A percentile compares a stretch with the other conserved stretches of the same genome.
Evolutionary conservation across 2,888 invertebrate genomes (phyloP).

Genomic region (Orthonevra nobilis): DNA sequence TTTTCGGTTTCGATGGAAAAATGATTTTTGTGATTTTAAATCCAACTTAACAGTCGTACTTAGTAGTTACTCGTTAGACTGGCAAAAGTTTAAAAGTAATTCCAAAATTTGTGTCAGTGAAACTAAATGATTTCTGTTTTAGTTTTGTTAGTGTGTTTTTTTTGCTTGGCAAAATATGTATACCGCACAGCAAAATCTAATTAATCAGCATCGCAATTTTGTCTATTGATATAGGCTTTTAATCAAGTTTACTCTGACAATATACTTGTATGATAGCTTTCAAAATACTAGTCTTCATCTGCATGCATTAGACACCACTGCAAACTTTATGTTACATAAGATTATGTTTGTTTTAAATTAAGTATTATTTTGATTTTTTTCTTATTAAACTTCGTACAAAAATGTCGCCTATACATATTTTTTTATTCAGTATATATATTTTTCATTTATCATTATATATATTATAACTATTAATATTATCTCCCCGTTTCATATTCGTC

Average conservation of each 20-base stretch:
- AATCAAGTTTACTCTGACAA: conserved; percentile 46
- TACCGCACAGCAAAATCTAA: background rate
- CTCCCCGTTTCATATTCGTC: conserved; percentile 26
- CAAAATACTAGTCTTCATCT: conserved; percentile 53
- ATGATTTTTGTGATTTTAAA: too few relatives aligned
- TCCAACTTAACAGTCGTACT: too few relatives aligned
- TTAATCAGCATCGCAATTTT: conserved; percentile 34
- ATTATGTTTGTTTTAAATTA: conserved; percentile 58
- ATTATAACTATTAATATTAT: conserved; percentile 54
- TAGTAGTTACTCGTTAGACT: too few relatives aligned
- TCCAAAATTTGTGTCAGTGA: too few relatives aligned
- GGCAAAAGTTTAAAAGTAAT: too few relatives aligned
- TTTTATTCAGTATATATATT: conserved; percentile 58
- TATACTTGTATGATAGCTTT: conserved; percentile 38
- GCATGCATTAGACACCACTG: conserved; percentile 60
- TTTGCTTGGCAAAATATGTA: too few relatives aligned
- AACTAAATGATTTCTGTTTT: too few relatives aligned
- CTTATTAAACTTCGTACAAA: conserved; percentile 70
- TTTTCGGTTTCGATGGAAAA: too few relatives aligned
- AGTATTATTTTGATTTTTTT: conserved; percentile 63
- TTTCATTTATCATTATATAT: conserved; percentile 49
- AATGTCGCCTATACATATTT: conserved; percentile 69
- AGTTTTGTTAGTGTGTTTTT: too few relatives aligned
- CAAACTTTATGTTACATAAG: conserved; percentile 57
- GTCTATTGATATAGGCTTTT: conserved; percentile 50